These are phyloP conservation scores for Daphoenositta chrysoptera DNA, from an alignment of 2,113 vertebrate species.

Conservation along the genomic window DNA sequence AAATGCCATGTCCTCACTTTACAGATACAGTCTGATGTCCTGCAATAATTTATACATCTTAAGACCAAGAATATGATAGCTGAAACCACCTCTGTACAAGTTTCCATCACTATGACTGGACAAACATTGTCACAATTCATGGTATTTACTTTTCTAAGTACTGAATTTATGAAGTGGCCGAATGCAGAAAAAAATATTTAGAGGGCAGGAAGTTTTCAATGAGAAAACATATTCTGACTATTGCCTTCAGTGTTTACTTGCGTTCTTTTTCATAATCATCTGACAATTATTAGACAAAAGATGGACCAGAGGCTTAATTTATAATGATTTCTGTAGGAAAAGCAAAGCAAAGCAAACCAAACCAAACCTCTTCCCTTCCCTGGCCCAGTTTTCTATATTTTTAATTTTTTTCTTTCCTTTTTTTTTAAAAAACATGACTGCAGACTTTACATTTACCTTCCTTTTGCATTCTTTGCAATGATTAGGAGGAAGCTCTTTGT, in stretches of 20 bases:
- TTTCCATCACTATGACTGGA: neutral
- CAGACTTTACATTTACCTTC: neutral
- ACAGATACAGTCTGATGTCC: neutral
- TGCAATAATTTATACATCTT: neutral
- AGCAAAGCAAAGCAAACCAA: neutral
- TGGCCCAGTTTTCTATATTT: accelerated
- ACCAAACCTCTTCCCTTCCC: accelerated
- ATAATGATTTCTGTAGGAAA: neutral
- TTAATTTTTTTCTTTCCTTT: neutral
- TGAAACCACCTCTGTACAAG: neutral
- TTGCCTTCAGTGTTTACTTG: neutral
- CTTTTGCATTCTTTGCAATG: neutral
- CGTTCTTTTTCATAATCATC: neutral
- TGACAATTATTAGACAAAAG: neutral
- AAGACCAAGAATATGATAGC: neutral
- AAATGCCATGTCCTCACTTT: neutral
- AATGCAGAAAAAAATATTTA: neutral
- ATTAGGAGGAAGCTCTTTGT: neutral
- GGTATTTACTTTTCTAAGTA: neutral
- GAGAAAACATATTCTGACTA: neutral
- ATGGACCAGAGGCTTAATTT: neutral
- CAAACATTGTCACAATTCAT: neutral
- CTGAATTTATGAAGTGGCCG: neutral
- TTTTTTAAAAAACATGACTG: neutral
- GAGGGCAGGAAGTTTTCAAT: neutral